Evolutionary conservation across 1,140 invertebrate species (phyloP).

Genomic region (Saccostrea echinata): DNA sequence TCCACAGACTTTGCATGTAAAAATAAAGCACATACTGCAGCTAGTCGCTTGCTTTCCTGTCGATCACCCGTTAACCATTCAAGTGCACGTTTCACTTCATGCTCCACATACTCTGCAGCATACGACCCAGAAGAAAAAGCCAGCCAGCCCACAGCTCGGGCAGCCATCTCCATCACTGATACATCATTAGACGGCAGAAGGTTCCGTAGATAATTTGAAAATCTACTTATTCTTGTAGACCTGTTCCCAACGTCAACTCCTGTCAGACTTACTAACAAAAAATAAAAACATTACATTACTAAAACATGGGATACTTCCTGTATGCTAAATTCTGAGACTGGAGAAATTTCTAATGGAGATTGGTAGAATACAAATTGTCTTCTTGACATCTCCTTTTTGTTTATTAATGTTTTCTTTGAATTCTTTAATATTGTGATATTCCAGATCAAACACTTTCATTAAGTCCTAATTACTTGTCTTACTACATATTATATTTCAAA

Average conservation of each 20-base stretch:
- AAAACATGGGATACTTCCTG: too few species aligned
- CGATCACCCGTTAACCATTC: conserved; percentile 94
- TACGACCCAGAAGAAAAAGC: conserved; percentile 95
- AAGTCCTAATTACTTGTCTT: too few species aligned
- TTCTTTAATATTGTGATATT: too few species aligned
- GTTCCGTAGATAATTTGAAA: conserved; percentile 95
- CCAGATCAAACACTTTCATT: too few species aligned
- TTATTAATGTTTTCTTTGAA: too few species aligned
- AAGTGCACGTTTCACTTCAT: conserved; percentile 96
- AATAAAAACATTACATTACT: not conserved
- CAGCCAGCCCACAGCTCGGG: conserved; percentile 94
- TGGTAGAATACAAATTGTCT: too few species aligned
- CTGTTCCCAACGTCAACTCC: conserved; percentile 95
- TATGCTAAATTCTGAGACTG: too few species aligned
- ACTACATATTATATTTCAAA: too few species aligned
- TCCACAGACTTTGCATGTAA: too few species aligned
- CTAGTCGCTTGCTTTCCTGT: conserved; percentile 93
- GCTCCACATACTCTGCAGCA: conserved; percentile 96
- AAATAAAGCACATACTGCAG: conserved; percentile 84
- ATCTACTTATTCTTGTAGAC: conserved; percentile 92
- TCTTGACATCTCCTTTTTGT: too few species aligned
- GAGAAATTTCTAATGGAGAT: too few species aligned
- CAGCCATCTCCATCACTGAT: conserved; percentile 96
- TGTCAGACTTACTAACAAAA: conserved; percentile 89
- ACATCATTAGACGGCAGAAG: conserved; percentile 93